Base-by-base conservation (phyloP, 2,113 vertebrate species). In the Hipposideros armiger region DNA sequence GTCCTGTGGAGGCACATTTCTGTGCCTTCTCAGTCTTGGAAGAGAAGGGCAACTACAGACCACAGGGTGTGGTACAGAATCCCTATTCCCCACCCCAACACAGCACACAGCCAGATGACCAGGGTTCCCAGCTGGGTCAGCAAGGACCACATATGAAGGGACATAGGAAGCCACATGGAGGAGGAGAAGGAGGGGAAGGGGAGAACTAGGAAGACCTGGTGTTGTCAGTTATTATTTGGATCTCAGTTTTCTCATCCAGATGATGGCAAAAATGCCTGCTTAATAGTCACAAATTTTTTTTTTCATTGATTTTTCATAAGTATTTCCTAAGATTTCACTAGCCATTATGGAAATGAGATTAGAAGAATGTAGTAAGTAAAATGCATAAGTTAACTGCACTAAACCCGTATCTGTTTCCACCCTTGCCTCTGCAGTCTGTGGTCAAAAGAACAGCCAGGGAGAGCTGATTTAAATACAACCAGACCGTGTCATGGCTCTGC, bases 381-480 rank as follows among this genome's bases (percentile, higher is more conserved):
- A 73, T 54, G 64, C 3, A 24, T 0, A 86, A 72, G 36, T 67
- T 67, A 80, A 74, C 32, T n/a, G 14, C 11, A n/a, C 45, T 26
- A 58, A 67, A 32, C 32, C 10, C 5, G 45, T 76, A 40, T 88
- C 69, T 78, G 16, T 45, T 36, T 45, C 74, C 8, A 10, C n/a
- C 17, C 16, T 80, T 66, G 26, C 28, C 20, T 47, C 26, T 7
- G 32, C 22, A 11, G 16, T 56, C 78, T 78, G 2, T 26, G 50
- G 32, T 87, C 58, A 91, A 82, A 83, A 73, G 8, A 30, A 73
- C 28, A 40, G 50, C 64, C 30, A 16, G 42, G 52, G 19, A n/a
- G 32, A 91, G 67, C 26, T 1, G 50, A 81, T 84, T 70, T 77
- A 95, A 93, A 84, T 73, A 87, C 74, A 91, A 62, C 83, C 74